Evolutionary conservation across 2,797 vertebrate species (phyloP).

Genomic region (Dromococcyx pavoninus): DNA sequence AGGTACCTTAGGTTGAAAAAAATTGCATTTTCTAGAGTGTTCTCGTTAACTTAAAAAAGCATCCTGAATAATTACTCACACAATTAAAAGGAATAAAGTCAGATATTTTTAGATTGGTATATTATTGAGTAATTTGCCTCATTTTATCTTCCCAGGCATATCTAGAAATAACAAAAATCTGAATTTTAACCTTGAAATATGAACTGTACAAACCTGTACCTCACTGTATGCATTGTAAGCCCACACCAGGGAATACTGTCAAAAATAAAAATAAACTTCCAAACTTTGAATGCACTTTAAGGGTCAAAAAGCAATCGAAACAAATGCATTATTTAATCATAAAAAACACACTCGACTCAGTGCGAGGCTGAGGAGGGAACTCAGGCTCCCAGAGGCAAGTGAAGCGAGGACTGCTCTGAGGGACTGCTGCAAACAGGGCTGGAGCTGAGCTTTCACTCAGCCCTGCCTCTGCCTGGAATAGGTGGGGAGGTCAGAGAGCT

Average conservation of each 20-base stretch:
- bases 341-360: neutral
- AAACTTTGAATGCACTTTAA: constrained; percentile 13
- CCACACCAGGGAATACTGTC: neutral
- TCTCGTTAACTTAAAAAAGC: neutral
- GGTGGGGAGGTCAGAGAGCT: neutral
- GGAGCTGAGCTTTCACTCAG: neutral
- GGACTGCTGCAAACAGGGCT: neutral
- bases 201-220: neutral
- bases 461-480: neutral
- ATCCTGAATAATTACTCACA: neutral
- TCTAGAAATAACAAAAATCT: constrained; percentile 1
- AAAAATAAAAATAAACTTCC: constrained; percentile 40
- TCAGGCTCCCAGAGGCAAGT: constrained; percentile 33
- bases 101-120: neutral
- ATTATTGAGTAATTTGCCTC: neutral
- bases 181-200: constrained; percentile 32
- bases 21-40: neutral
- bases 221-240: neutral
- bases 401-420: neutral
- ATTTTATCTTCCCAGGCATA: neutral
- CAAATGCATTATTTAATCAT: constrained; percentile 16
- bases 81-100: constrained; percentile 11
- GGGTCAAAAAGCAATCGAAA: constrained; percentile 39
- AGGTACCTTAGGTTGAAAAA: neutral
- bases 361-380: neutral